A percentile compares a stretch with the other conserved stretches of the same genome.
These are phyloP conservation scores for Chamaea fasciata DNA, from an alignment of 2,113 vertebrate genomes.

Conservation along the genomic window DNA sequence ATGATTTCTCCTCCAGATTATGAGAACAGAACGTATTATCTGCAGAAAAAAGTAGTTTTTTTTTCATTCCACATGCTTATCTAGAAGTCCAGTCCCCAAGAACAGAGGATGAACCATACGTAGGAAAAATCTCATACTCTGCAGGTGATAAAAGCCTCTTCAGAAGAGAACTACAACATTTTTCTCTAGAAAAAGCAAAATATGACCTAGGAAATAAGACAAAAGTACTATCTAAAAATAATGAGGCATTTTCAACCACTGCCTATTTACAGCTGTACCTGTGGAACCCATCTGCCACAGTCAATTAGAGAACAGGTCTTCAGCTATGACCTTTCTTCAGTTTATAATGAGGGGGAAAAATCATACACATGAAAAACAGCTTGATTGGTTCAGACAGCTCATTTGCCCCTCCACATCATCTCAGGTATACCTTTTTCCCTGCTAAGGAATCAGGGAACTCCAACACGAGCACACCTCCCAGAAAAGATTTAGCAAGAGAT, in stretches of 20 bases:
- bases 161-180: not conserved
- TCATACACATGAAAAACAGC: not conserved
- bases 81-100: not conserved
- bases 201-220: not conserved
- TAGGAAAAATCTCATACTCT: not conserved
- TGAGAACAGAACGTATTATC: not conserved
- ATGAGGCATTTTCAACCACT: not conserved
- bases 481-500: not conserved
- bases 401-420: not conserved
- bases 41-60: not conserved
- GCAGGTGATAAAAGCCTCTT: not conserved
- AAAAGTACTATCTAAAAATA: not conserved
- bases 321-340: not conserved
- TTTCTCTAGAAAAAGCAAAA: not conserved
- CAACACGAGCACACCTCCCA: not conserved
- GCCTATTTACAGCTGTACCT: not conserved
- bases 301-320: not conserved
- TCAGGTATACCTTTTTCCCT: not conserved
- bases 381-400: not conserved
- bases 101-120: not conserved
- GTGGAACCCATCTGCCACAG: not conserved
- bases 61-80: not conserved
- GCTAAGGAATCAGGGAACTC: not conserved
- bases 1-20: not conserved
- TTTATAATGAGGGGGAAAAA: not conserved